A percentile compares a stretch with the other conserved stretches of the same genome.
These are phyloP conservation scores for Dicyrtoma fusca DNA, from an alignment of 2,888 invertebrate genomes.

Conservation along the genomic window DNA sequence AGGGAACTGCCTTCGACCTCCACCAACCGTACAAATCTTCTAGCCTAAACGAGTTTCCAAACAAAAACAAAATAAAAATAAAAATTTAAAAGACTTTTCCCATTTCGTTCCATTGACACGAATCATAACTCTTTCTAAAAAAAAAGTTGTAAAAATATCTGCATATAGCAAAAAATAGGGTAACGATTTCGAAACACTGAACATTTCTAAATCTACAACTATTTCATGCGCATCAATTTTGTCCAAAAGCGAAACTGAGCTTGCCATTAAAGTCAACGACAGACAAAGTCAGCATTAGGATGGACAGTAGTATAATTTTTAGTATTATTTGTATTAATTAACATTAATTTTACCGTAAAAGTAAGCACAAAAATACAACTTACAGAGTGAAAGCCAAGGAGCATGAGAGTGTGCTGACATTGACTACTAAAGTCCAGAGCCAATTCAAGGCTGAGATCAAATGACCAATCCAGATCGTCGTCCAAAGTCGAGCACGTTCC, in stretches of 20 bases:
- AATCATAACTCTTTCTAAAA: too few species aligned
- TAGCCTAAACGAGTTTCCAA: slow-evolving; percentile 40
- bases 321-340: too few species aligned
- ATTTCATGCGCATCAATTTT: background rate
- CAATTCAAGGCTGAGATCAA: slow-evolving; percentile 54
- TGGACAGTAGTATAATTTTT: too few species aligned
- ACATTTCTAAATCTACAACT: too few species aligned
- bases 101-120: too few species aligned
- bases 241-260: slow-evolving; percentile 26
- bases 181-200: too few species aligned
- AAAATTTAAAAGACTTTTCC: too few species aligned
- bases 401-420: slow-evolving; percentile 51
- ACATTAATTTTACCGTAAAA: too few species aligned
- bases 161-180: too few species aligned
- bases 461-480: slow-evolving; percentile 49
- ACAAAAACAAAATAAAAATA: too few species aligned
- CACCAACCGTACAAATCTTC: slow-evolving; percentile 52
- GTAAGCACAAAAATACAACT: too few species aligned
- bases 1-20: slow-evolving; percentile 45
- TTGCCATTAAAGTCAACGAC: background rate
- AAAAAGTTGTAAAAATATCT: too few species aligned
- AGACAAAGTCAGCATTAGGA: slow-evolving; percentile 20
- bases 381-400: slow-evolving; percentile 53
- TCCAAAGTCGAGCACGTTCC: slow-evolving; percentile 44
- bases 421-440: slow-evolving; percentile 53